Base-by-base conservation (phyloP, 2,797 vertebrate genomes). In the Helarctos malayanus region DNA sequence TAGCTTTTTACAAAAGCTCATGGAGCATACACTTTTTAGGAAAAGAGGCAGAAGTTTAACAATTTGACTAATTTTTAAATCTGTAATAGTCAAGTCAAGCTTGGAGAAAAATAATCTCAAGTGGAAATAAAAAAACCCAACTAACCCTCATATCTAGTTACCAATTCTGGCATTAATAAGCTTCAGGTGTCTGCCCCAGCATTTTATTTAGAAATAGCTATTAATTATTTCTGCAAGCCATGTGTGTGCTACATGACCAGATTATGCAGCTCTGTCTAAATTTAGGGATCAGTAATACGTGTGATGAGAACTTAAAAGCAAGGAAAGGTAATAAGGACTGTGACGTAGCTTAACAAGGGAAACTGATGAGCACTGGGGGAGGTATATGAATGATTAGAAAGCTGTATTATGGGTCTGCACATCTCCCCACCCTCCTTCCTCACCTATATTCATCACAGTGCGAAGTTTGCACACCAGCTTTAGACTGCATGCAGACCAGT, bases 401-500 rank as follows among this genome's bases (percentile, higher is more conserved):
- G 98, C 91, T 96, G 61, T 80, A 59, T 89, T 92, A 91, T 41
- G 38, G 92, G 71, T 41, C 86, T 96, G 86, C 96, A 95, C 78
- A 35, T 59, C 83, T 89, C 83, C 90, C 56, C 35, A 25, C 13
- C 56, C 83, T 49, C 90, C 83, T 97, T 97, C 97, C 89, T 91
- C 94, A 98, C 95, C 96, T 97, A 83, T 94, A 87, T 93, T 95
- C 16, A 94, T 91, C 97, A 79, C 56, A 15, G 59, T 32, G 35
- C 78, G 82, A 98, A 98, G 98, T 98, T 98, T 96, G 97, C 95
- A 93, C 35, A 83, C 95, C 54, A 69, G 49, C 15, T 97, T 94
- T 89, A 75, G 76, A 92, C 14, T 71, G 90, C 71, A 95, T 45
- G 91, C 45, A 52, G 75, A 95, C 59, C 54, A 59, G 79, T 21